A percentile compares a stretch with the other conserved stretches of the same genome.
These are phyloP conservation scores for Tarsius wallacei DNA, from an alignment of 2,797 vertebrate genomes.

Conservation along the genomic window DNA sequence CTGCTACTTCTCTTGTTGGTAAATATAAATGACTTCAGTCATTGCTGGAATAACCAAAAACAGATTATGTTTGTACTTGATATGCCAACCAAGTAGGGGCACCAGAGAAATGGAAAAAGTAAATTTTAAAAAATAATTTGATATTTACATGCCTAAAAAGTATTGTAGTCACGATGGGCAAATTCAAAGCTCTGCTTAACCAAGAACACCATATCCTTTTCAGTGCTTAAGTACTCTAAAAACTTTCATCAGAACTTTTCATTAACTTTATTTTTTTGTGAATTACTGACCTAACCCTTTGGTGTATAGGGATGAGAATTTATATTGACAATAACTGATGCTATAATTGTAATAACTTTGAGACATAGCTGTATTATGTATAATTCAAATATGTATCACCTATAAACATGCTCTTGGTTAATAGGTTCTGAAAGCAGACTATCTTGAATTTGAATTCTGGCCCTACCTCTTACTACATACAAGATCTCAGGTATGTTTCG, in stretches of 20 bases:
- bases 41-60: conserved; percentile 47
- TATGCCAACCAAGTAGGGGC: neutral
- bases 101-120: neutral
- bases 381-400: neutral
- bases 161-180: neutral
- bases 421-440: neutral
- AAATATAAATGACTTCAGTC: conserved; percentile 71
- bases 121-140: neutral
- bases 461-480: neutral
- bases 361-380: neutral
- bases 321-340: neutral
- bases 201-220: neutral
- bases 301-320: neutral
- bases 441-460: conserved; percentile 17
- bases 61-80: conserved; percentile 42
- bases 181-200: conserved; percentile 15
- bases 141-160: conserved; percentile 20
- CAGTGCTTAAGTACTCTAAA: neutral
- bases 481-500: neutral
- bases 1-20: conserved; percentile 39
- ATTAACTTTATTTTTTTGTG: neutral
- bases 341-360: neutral
- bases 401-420: neutral
- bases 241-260: conserved; percentile 3
- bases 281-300: neutral